Percentiles rank a stretch among this genome's conserved stretches.
phyloP scores from a whole-genome alignment of 2,113 vertebrate genomes.

The Leptodactylus fuscus region DNA sequence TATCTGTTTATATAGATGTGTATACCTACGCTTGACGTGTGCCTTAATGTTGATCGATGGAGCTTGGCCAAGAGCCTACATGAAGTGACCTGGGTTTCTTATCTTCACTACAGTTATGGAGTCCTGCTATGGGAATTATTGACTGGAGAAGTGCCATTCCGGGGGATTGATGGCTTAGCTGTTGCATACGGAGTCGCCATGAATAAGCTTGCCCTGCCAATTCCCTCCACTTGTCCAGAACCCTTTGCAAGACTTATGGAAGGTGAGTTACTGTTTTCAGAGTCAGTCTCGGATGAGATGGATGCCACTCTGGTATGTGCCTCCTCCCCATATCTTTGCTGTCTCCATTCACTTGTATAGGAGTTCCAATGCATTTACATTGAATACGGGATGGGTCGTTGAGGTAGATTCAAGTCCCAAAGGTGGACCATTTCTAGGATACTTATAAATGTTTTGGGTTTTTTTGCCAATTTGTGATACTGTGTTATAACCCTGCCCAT shows the following conservation, averaged over 20 bases:
- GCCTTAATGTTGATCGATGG: not conserved
- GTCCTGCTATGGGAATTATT: slow-evolving; percentile 95
- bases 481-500: no score
- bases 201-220: slow-evolving; percentile 96
- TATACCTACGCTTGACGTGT: no score
- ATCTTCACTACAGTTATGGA: slow-evolving; percentile 79
- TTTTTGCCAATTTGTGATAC: no score
- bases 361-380: no score
- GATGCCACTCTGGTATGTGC: no score
- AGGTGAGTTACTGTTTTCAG: slow-evolving; percentile 77
- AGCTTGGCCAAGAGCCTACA: not conserved
- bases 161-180: slow-evolving; percentile 92
- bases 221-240: slow-evolving; percentile 95
- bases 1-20: no score
- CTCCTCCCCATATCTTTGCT: no score
- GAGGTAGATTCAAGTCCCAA: no score
- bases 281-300: not conserved
- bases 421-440: no score
- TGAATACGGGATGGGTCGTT: no score
- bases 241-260: slow-evolving; percentile 95
- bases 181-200: slow-evolving; percentile 97
- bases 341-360: no score
- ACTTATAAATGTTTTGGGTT: no score
- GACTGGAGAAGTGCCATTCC: slow-evolving; percentile 94
- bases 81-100: not conserved